Percentiles rank a stretch among this genome's conserved stretches.
These are phyloP conservation scores for Fopius arisanus DNA, from an alignment of 1,140 invertebrate genomes.

Conservation along the genomic window DNA sequence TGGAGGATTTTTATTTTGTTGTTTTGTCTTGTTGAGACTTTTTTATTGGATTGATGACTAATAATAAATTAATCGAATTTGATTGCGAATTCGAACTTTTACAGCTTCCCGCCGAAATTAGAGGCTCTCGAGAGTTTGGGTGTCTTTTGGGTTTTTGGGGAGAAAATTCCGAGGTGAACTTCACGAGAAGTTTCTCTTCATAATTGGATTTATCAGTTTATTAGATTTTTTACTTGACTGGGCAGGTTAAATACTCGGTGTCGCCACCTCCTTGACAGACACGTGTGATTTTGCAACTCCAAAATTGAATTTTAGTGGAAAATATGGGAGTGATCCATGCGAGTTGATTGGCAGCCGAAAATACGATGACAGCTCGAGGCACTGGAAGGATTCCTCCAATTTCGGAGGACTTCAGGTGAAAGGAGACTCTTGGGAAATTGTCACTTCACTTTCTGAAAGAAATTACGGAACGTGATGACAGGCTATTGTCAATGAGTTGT, in stretches of 20 bases:
- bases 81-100: too few species aligned
- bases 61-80: too few species aligned
- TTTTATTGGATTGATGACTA: too few species aligned
- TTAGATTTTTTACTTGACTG: not conserved
- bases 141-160: too few species aligned
- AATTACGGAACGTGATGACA: not conserved
- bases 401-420: not conserved
- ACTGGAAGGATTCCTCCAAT: not conserved
- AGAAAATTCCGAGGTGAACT: not conserved
- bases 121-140: too few species aligned
- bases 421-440: not conserved
- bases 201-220: not conserved
- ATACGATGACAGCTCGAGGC: not conserved
- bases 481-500: not conserved
- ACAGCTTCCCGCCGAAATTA: too few species aligned
- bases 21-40: too few species aligned
- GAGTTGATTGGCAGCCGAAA: not conserved
- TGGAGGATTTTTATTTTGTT: too few species aligned
- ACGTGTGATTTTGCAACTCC: not conserved
- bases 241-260: not conserved
- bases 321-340: not conserved
- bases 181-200: not conserved
- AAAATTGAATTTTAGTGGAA: not conserved
- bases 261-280: too few species aligned
- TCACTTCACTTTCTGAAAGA: not conserved